Evolutionary conservation across 2,113 vertebrate genomes (phyloP).

Genomic region (Ptyas mucosa): DNA sequence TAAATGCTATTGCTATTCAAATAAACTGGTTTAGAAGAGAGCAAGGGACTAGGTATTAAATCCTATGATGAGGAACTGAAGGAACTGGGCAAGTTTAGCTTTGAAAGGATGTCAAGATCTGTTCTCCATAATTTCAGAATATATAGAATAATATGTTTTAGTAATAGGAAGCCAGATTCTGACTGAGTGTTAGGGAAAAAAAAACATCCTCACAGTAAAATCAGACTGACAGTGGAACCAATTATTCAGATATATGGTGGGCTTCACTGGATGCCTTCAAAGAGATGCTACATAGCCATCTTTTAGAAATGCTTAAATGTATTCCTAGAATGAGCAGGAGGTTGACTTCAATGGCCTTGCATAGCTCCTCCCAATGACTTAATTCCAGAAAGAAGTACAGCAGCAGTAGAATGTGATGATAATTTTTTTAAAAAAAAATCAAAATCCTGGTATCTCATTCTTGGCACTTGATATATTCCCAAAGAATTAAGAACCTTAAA

Average conservation of each 20-base stretch:
- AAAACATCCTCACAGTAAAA: background rate
- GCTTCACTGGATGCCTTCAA: background rate
- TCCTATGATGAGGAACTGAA: background rate
- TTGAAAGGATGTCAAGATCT: background rate
- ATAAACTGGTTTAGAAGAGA: background rate
- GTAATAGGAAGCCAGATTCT: background rate
- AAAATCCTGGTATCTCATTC: background rate
- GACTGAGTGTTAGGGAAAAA: background rate
- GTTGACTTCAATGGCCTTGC: background rate
- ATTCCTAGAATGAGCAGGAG: background rate
- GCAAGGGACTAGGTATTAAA: background rate
- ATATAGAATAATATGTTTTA: background rate
- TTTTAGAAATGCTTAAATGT: background rate
- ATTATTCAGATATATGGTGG: background rate
- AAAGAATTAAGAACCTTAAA: background rate
- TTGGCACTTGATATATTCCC: background rate
- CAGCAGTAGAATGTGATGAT: background rate
- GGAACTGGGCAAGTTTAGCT: background rate
- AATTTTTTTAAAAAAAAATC: background rate
- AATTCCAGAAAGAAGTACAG: background rate
- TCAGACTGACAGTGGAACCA: background rate
- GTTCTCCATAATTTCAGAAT: background rate
- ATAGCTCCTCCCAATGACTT: background rate
- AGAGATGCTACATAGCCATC: background rate
- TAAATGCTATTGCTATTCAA: background rate